These are phyloP conservation scores for Oscarella lobularis DNA, from an alignment of 37 sponge, comb jelly and placozoan genomes.

Conservation along the genomic window DNA sequence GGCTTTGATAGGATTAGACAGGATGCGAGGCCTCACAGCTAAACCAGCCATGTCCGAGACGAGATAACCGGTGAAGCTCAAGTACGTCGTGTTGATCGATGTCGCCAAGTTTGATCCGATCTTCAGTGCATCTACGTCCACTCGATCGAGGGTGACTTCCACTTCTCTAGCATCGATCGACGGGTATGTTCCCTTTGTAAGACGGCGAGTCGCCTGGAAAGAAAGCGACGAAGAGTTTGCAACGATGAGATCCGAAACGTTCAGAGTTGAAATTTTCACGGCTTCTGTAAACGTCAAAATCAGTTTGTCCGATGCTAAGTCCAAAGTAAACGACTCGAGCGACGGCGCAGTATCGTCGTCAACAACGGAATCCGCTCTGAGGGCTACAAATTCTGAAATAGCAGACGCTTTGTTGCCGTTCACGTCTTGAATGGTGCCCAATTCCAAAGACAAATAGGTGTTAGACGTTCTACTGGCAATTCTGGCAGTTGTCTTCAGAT, in stretches of 20 bases:
- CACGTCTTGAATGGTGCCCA: conserved; percentile 18
- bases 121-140: conserved; percentile 53
- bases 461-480: conserved; percentile 47
- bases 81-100: conserved; percentile 31
- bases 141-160: not conserved
- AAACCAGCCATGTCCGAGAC: conserved; percentile 51
- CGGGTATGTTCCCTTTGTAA: conserved; percentile 47
- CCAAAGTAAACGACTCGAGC: conserved; percentile 34
- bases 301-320: conserved; percentile 42
- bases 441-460: conserved; percentile 47
- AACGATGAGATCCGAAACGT: not conserved
- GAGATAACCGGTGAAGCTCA: conserved; percentile 17
- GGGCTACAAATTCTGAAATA: not conserved
- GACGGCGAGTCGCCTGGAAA: conserved; percentile 17
- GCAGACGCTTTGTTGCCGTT: conserved; percentile 7
- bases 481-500: conserved; percentile 30
- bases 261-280: conserved; percentile 22
- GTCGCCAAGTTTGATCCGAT: conserved; percentile 38
- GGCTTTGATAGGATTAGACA: conserved; percentile 5
- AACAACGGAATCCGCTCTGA: conserved; percentile 1
- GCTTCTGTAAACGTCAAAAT: conserved; percentile 61
- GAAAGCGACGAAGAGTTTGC: conserved; percentile 10
- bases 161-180: conserved; percentile 22
- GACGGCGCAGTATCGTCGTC: conserved; percentile 20
- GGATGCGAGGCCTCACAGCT: not conserved